Evolutionary conservation across 2,888 invertebrate genomes (phyloP).

Genomic region (Drosophila demipolita): DNA sequence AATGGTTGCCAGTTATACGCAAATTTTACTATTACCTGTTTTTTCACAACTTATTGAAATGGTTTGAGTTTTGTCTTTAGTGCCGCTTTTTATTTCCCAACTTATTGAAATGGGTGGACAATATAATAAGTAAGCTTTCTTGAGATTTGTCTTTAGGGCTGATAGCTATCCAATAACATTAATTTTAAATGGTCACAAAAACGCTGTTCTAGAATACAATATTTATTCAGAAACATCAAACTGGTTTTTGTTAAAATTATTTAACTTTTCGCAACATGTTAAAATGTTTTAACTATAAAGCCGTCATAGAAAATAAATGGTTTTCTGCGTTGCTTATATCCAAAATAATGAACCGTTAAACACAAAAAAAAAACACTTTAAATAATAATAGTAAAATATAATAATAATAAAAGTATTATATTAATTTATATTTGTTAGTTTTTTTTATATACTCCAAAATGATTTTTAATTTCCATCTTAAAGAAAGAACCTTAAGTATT

Average conservation of each 20-base stretch:
- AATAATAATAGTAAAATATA: fast-evolving
- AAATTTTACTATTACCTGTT: background rate
- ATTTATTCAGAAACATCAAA: background rate
- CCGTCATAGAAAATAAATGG: background rate
- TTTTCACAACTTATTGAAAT: background rate
- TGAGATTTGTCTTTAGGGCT: background rate
- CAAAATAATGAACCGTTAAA: background rate
- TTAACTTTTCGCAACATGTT: background rate
- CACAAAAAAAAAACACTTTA: background rate
- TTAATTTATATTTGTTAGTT: no score
- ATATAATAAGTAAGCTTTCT: background rate
- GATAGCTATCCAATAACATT: background rate
- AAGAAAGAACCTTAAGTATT: background rate
- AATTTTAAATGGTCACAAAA: background rate
- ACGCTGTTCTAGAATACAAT: background rate
- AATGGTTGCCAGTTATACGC: background rate
- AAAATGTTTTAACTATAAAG: background rate
- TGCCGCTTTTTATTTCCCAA: background rate
- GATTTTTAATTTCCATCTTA: background rate
- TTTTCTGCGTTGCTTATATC: background rate
- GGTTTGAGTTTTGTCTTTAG: background rate
- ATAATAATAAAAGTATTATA: fast-evolving
- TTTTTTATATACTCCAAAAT: background rate
- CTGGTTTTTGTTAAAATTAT: background rate
- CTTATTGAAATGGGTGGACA: background rate